Base-by-base conservation (phyloP, 37 sponge, comb jelly and placozoan species). In the Petrosia ficiformis region DNA sequence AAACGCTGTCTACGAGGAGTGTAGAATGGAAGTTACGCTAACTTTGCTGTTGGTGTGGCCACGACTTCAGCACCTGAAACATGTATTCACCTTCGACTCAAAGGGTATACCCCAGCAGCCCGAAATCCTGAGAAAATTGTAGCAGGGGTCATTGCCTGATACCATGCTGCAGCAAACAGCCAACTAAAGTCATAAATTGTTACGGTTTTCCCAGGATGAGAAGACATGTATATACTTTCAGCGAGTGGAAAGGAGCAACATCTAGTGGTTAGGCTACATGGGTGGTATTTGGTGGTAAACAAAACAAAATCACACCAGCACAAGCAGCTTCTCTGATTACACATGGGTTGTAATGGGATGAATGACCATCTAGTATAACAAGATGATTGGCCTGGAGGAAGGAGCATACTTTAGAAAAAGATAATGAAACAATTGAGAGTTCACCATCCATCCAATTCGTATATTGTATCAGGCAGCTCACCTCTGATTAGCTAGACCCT, bases 111-210 rank as follows among this genome's bases (percentile, higher is more conserved):
- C 4, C 72, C 72, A 28, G 72, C 71, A 35, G 68, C 41, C 14
- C 56, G 54, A 42, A 78, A 78, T n/a, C 57, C 70, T 26, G 44
- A 21, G 3, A 39, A 44, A 4, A 73, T 42, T 42, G 70, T 78
- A 8, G 39, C 5, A 31, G 37, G 26, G 4, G 69, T 78, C 79
- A 78, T 78, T 36, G 79, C 79, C 37, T 78, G 36, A n/a, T 8
- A 11, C 79, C 69, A 78, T 32, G 79, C 79, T 30, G 29, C 41
- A 54, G 26, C 19, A 36, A 78, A 78, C 19, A 78, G 25, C 2
- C 42, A 4, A 30, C 37, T 39, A 76, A 76, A 76, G 8, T 56
- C 35, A 41, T 68, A 58, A 25, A 6, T 8, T 8, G 76, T 74
- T 16, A 74, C 68, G 19, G 67, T 16, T 59, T 74, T 69, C 4